Evolutionary conservation across 2,888 invertebrate genomes (phyloP).

Genomic region (Alviniconcha strummeri): DNA sequence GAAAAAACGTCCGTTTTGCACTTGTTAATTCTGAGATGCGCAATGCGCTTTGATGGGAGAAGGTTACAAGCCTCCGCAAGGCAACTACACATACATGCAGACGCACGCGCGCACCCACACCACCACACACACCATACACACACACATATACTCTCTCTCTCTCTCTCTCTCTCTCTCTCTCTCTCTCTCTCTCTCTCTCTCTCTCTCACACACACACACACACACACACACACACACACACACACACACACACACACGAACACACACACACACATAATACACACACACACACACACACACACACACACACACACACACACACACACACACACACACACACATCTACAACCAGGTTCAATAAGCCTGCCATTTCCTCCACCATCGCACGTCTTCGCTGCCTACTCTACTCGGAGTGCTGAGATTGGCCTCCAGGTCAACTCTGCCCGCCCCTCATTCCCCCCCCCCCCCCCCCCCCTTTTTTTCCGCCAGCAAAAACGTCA

Average conservation of each 20-base stretch:
- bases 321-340: background rate
- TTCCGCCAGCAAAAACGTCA: no score
- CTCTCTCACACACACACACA: conserved; percentile 9
- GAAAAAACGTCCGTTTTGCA: no score
- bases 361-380: no score
- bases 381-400: background rate
- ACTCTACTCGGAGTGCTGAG: background rate
- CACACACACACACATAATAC: conserved; percentile 13
- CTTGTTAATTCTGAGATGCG: no score
- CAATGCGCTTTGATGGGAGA: no score
- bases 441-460: no score
- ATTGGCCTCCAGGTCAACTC: background rate
- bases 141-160: background rate
- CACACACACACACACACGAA: conserved; percentile 5
- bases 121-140: background rate
- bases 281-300: no score
- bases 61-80: no score
- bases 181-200: conserved; percentile 23
- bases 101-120: background rate
- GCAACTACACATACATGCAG: background rate
- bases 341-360: background rate
- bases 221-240: background rate
- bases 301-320: conserved; percentile 16
- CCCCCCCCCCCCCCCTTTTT: no score
- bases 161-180: background rate